A percentile compares a stretch with the other conserved stretches of the same genome.
Conservation (phyloP, 2,113 vertebrate species). For the Onychorhynchus coronatus region DNA sequence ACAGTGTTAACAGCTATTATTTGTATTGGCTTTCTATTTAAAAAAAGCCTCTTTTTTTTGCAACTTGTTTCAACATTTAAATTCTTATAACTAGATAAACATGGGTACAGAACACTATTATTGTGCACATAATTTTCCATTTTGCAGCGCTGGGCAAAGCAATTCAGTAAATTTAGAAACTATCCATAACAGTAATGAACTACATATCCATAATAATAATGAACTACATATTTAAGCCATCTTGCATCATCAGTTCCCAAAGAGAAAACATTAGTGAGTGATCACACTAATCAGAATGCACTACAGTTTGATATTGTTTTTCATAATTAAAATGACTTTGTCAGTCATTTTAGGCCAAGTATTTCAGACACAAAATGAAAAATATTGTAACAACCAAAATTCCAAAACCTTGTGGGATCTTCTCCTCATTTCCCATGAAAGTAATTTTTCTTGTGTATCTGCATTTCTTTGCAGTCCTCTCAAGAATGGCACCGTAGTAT, state of each 20-base stretch:
- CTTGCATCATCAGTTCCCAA: background rate
- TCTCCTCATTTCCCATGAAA: background rate
- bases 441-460: background rate
- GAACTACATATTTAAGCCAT: background rate
- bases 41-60: background rate
- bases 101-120: background rate
- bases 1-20: background rate
- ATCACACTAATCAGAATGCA: background rate
- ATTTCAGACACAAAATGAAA: background rate
- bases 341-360: background rate
- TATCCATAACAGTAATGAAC: background rate
- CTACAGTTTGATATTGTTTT: background rate
- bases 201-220: background rate
- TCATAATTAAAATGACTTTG: background rate
- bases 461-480: background rate
- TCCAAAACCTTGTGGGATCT: background rate
- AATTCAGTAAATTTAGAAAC: background rate
- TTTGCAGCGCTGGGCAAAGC: background rate
- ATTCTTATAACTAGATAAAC: background rate
- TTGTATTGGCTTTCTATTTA: background rate
- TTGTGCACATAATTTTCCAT: background rate
- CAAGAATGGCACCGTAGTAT: background rate
- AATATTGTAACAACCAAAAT: background rate
- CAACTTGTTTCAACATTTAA: background rate
- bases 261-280: constrained; percentile 11